Conservation (phyloP, 2,888 invertebrate species). For the Brenthis hecate region DNA sequence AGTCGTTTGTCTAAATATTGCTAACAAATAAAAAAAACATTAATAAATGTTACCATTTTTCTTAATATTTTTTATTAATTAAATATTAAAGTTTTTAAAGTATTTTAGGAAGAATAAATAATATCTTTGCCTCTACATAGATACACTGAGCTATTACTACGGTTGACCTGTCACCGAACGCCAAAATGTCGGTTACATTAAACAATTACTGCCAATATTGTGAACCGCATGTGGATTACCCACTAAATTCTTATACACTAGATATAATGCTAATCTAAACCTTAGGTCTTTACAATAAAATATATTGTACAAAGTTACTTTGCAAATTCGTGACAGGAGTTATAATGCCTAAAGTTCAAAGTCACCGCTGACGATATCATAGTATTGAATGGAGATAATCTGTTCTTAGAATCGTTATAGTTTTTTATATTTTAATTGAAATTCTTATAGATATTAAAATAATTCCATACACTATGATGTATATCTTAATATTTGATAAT, state of each 20-base stretch:
- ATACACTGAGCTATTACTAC: too few species aligned
- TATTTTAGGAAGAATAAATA: too few species aligned
- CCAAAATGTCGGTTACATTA: constrained; percentile 60
- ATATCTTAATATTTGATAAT: background rate
- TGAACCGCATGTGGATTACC: constrained; percentile 48
- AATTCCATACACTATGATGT: background rate
- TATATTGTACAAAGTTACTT: constrained; percentile 4
- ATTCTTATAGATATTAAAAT: background rate
- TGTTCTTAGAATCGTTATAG: constrained; percentile 35
- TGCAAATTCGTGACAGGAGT: constrained; percentile 37
- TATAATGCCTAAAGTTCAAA: constrained; percentile 63
- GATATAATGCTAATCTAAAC: constrained; percentile 30
- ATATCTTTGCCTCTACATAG: too few species aligned
- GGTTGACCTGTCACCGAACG: constrained; percentile 48
- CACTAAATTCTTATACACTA: constrained; percentile 33
- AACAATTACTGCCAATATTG: constrained; percentile 73
- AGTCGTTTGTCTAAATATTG: too few species aligned
- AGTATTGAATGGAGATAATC: constrained; percentile 43
- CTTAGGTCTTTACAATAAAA: constrained; percentile 32
- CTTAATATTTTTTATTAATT: too few species aligned
- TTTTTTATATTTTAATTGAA: constrained; percentile 8
- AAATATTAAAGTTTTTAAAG: too few species aligned
- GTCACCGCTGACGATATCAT: constrained; percentile 60
- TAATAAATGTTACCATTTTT: too few species aligned
- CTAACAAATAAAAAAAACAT: too few species aligned